Conservation (phyloP, 2,888 invertebrate species). For the Lasioglossum vierecki region DNA sequence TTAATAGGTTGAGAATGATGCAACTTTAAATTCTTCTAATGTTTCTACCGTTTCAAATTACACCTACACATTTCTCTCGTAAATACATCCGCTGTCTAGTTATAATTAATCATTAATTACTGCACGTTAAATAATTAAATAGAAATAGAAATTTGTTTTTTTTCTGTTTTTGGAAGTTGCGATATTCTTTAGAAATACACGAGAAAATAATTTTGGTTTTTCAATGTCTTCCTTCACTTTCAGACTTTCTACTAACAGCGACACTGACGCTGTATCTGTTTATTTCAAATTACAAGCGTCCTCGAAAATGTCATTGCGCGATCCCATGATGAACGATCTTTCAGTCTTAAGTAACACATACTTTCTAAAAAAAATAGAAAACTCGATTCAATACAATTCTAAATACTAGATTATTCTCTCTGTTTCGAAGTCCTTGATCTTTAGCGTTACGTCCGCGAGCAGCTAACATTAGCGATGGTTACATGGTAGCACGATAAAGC, state of each 20-base stretch:
- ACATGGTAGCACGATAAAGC: neutral
- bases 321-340: neutral
- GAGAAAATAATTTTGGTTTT: no score
- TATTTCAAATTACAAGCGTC: neutral
- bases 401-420: neutral
- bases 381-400: neutral
- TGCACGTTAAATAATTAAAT: neutral
- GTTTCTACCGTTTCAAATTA: no score
- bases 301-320: neutral
- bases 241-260: neutral
- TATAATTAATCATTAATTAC: neutral
- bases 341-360: neutral
- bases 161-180: neutral
- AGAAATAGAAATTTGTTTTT: neutral
- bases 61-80: no score
- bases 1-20: no score
- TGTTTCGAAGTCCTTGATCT: constrained; percentile 15
- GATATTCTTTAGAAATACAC: neutral
- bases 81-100: no score
- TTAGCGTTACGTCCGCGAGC: neutral
- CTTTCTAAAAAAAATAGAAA: neutral
- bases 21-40: no score
- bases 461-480: neutral
- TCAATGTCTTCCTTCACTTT: neutral
- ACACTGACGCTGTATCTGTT: neutral